A percentile compares a stretch with the other conserved stretches of the same genome.
Conservation (phyloP, 2,113 vertebrate genomes). For the Microcebus murinus region DNA sequence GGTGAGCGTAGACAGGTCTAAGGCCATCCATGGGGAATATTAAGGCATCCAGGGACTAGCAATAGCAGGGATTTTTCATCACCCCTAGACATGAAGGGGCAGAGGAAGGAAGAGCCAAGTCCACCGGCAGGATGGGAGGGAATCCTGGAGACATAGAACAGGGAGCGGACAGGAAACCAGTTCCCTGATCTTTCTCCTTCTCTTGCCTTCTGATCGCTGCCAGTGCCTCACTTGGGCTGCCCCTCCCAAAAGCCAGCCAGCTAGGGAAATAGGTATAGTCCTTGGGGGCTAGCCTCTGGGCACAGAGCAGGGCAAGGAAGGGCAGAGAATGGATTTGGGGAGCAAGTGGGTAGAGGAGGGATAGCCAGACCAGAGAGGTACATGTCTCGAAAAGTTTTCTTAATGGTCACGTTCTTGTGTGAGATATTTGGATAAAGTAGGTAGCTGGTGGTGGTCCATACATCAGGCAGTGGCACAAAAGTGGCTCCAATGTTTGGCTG, state of each 20-base stretch:
- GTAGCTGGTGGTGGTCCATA: not conserved
- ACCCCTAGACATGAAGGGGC: not conserved
- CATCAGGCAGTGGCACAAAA: not conserved
- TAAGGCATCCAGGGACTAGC: not conserved
- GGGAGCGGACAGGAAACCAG: fast-evolving
- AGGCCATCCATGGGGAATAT: not conserved
- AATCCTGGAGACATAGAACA: not conserved
- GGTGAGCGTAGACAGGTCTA: fast-evolving
- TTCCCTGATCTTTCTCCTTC: not conserved
- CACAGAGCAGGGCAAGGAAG: not conserved
- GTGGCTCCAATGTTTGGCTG: not conserved
- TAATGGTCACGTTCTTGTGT: not conserved
- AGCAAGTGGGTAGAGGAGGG: not conserved
- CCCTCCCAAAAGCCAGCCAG: not conserved
- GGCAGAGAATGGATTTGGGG: not conserved
- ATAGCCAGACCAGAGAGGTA: not conserved
- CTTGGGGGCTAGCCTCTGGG: not conserved
- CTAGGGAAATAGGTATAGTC: not conserved
- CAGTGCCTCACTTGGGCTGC: not conserved
- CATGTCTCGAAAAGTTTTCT: not conserved
- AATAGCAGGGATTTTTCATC: not conserved
- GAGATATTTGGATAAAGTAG: not conserved
- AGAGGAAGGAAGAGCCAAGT: not conserved
- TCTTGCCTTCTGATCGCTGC: not conserved
- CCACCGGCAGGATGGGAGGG: fast-evolving